Conservation (phyloP, 2,888 invertebrate genomes). For the Lamproptera curius region DNA sequence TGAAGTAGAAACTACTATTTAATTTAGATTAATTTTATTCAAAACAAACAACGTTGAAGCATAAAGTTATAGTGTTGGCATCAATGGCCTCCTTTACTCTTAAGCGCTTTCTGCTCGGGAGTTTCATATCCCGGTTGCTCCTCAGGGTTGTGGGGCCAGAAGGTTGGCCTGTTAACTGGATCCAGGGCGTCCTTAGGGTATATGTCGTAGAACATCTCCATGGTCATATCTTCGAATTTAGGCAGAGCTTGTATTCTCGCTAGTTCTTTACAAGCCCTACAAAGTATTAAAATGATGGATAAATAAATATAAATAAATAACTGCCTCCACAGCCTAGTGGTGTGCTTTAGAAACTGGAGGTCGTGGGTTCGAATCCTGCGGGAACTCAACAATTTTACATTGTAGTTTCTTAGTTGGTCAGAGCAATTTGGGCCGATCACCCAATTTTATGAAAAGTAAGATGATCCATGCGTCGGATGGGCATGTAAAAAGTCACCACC, state of each 20-base stretch:
- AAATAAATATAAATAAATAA: neutral
- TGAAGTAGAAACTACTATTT: too few species aligned
- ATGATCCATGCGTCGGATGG: too few species aligned
- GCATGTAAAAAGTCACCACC: too few species aligned
- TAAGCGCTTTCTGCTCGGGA: constrained; percentile 32
- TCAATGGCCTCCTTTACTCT: constrained; percentile 19
- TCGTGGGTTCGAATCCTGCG: too few species aligned
- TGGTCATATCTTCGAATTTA: constrained; percentile 53
- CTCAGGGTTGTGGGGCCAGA: constrained; percentile 61
- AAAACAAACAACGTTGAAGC: too few species aligned
- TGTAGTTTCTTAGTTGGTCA: too few species aligned
- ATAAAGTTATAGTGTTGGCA: too few species aligned
- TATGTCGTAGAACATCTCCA: constrained; percentile 54
- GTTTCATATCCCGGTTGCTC: constrained; percentile 51
- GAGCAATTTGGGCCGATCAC: neutral
- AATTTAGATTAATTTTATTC: too few species aligned
- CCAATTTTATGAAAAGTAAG: too few species aligned
- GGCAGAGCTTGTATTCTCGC: constrained; percentile 49
- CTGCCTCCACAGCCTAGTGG: too few species aligned
- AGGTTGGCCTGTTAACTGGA: constrained; percentile 50
- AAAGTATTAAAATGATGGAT: constrained; percentile 1
- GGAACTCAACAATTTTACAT: too few species aligned
- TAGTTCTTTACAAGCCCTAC: constrained; percentile 48
- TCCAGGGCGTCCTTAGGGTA: constrained; percentile 46
- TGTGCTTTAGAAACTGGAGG: too few species aligned